Base-by-base conservation (phyloP, 2,888 invertebrate species). In the Rhagonycha fulva region DNA sequence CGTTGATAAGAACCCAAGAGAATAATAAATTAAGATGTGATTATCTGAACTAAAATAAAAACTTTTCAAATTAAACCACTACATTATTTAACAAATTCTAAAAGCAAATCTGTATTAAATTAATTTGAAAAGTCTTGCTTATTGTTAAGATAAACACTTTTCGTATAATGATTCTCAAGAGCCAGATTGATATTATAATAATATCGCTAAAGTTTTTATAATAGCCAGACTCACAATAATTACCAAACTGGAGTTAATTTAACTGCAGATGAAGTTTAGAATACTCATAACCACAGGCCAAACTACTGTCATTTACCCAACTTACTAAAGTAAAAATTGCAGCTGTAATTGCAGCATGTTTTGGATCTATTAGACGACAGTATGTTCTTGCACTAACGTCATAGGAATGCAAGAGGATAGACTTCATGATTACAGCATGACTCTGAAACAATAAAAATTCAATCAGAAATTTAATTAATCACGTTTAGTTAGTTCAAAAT, bases 251-350 rank as follows among this genome's bases (percentile, higher is more conserved):
- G n/a, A 47, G 47, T n/a, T n/a, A 47, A 47, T 47, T 47, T 47
- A 47, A 47, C n/a, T 47, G 47, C 12, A n/a, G 47, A n/a, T 47
- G n/a, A n/a, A n/a, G 47, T 47, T 47, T 47, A n/a, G 47, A 47
- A 47, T n/a, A n/a, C n/a, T 47, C 26, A 26, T 3, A n/a, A 47
- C 47, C n/a, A n/a, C 19, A 19, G 19, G 19, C 19, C 19, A 19
- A 19, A 19, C 19, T 19, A 1, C 19, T 19, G 19, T 19, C 19
- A 19, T 19, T 19, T 10, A 66, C 26, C 19, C 62, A 71, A 89
- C 93, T 92, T 87, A 94, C 94, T 91, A 94, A 87, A 77, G 93
- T 93, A 85, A 94, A 94, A 83, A 93, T 91, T 77, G 93, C 93
- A 85, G 93, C 93, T 79, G 92, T 92, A 84, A 93, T 91, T 71